Base-by-base conservation (phyloP, 2,888 invertebrate species). In the Epiblema foenella region DNA sequence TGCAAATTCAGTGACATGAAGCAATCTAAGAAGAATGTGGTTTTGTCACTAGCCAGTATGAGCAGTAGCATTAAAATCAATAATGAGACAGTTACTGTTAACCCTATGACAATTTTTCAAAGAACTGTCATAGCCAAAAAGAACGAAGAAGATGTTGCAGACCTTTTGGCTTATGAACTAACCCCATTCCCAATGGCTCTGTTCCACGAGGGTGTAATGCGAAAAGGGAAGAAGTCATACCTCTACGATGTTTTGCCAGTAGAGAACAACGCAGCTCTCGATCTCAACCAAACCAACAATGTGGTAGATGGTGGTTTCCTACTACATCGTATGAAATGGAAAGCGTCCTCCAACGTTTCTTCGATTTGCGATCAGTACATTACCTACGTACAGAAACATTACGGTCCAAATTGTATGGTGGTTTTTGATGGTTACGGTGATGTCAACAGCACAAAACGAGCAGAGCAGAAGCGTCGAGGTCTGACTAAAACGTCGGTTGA, bases 141-240 rank as follows among this genome's bases (percentile, higher is more conserved):
- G 58, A 67, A 54, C 52, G 72, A 75, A 39, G 69, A 77, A 52
- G 20, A 52, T 63, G 64, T 75, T 51, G 74, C 68, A 73, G 60
- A 75, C 10, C 71, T 76, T 69, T 77, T 52, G 56, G 15, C 51
- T 24, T 76, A 73, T 63, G 78, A 77, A 69, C 64, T 78, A 57
- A 49, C 72, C 20, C 75, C 75, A 58, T 75, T 69, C 71, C 73
- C 76, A 18, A 46, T 71, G 60, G 18, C 52, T 52, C 52, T 52
- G 52, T 52, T 69, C 39, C 24, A n/a, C 42, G 69, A 73, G 60
- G 39, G 49, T 52, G 72, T 57, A 54, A 71, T 76, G 74, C 69
- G 73, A 54, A 75, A 74, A 67, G 67, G 66, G 20, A 65, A 59
- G 29, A 75, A 75, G 57, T 64, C 74, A 52, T 42, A 73, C 18